Base-by-base conservation (phyloP, 1,140 invertebrate species). In the Penaeus vannamei region DNA sequence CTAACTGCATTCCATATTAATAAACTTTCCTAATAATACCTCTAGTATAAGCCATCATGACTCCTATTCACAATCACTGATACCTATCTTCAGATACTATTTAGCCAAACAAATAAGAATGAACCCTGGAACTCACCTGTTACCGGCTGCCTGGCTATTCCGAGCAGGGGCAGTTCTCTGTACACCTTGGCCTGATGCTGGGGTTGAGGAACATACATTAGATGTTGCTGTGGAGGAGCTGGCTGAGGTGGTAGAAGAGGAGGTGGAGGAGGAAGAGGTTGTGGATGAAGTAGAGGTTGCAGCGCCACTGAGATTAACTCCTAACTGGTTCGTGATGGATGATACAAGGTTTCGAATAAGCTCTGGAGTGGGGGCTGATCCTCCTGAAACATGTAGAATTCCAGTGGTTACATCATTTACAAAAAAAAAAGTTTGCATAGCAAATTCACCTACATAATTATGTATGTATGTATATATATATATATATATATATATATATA, bases 261-360 rank as follows among this genome's bases (percentile, higher is more conserved):
- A 64, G 5, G 90, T 26, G 14, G 90, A 32, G 59, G 90, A 72
- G 12, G 87, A 26, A 3, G 36, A 20, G 17, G 77, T 79, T n/a
- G 86, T 85, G 22, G 91, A 62, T n/a, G 91, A 86, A 23, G 84
- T 87, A 72, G 80, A 36, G 22, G 90, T 62, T n/a, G 90, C 62
- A 46, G 42, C 81, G 60, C 87, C 84, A 22, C 93, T 92, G 92
- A 92, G 91, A 91, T 90, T 92, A 88, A 82, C 93, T 86, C 84
- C 92, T 92, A 91, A 92, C 91, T 87, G 92, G 90, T 90, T 93
- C 91, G 93, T 93, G 53, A 94, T 94, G n/a, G 94, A 94, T 84
- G 95, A 95, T 91, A 96, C 94, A 3, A 96, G 93, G 69, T 95
- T 95, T 86, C 95, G 94, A 69, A 95, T 92, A 80, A 95, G 93